These are phyloP conservation scores for Scaptomyza montana DNA, from an alignment of 1,140 invertebrate species.

Conservation along the genomic window DNA sequence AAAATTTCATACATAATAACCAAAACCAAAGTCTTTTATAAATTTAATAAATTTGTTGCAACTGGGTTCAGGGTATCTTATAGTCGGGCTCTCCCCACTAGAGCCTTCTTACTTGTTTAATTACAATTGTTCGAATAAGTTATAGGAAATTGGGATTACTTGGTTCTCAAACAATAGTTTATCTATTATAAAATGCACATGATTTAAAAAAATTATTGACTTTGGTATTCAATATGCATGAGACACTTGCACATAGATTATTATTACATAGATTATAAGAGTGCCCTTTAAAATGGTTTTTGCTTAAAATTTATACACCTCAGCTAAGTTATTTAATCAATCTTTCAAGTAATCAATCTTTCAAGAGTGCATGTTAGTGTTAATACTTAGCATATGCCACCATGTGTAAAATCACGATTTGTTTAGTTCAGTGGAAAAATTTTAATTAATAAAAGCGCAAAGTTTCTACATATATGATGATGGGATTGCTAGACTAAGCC, in stretches of 20 bases:
- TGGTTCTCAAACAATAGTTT: not conserved
- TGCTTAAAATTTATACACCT: not conserved
- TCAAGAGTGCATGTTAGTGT: slow-evolving; percentile 51
- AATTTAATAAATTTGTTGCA: no score
- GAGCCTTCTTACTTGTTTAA: no score
- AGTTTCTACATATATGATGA: not conserved
- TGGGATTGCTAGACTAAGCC: not conserved
- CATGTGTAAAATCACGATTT: slow-evolving; percentile 42
- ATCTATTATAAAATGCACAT: not conserved
- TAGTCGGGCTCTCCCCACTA: no score
- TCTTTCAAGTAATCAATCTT: slow-evolving; percentile 67
- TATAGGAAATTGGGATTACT: no score
- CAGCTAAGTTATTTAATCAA: slow-evolving; percentile 48
- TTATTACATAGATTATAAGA: not conserved
- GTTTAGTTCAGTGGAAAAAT: slow-evolving; percentile 47
- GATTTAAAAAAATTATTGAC: no score
- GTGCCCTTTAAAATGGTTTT: slow-evolving; percentile 7
- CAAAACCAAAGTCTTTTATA: no score
- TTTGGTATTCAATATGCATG: no score
- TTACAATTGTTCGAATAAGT: no score
- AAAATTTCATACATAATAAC: no score
- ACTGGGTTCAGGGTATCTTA: no score
- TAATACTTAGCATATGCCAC: not conserved
- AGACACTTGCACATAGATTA: no score
- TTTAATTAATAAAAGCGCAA: slow-evolving; percentile 60